Conservation (phyloP, 2,113 vertebrate genomes). For the Bubo bubo region DNA sequence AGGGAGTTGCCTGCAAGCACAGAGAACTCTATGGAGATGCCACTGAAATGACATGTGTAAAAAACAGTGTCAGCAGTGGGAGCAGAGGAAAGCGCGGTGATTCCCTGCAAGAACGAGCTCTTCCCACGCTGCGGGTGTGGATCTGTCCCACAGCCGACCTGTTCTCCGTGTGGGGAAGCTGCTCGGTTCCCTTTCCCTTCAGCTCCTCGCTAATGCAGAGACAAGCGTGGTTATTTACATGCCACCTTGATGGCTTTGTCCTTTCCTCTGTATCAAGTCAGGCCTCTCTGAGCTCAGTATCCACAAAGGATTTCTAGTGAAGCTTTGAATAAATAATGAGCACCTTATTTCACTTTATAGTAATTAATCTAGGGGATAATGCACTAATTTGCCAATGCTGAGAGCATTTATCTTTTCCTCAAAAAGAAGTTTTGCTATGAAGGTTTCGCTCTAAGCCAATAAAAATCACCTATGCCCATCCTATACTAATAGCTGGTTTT, state of each 20-base stretch:
- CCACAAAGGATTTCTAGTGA: not conserved
- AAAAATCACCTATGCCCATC: not conserved
- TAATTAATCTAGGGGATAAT: conserved; percentile 49
- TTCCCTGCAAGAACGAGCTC: not conserved
- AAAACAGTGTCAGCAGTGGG: not conserved
- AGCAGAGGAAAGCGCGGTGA: not conserved
- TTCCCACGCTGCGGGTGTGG: not conserved
- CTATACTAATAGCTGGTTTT: not conserved
- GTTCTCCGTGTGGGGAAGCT: not conserved
- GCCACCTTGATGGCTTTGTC: not conserved
- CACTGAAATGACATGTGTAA: not conserved
- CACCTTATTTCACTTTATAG: not conserved
- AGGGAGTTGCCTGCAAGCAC: not conserved
- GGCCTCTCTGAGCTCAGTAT: not conserved
- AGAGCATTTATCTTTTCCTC: not conserved
- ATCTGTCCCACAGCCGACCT: not conserved
- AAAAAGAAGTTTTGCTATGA: not conserved
- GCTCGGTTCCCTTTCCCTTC: not conserved
- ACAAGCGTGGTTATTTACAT: not conserved
- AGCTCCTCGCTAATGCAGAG: not conserved
- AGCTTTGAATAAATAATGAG: conserved; percentile 29
- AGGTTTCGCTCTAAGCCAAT: not conserved
- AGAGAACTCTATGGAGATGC: not conserved
- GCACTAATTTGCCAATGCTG: not conserved
- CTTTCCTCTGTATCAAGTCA: not conserved